Evolutionary conservation across 2,113 vertebrate species (phyloP), one percentile per base, ranked within the genome.

Genomic region (Oryzias woworae): DNA sequence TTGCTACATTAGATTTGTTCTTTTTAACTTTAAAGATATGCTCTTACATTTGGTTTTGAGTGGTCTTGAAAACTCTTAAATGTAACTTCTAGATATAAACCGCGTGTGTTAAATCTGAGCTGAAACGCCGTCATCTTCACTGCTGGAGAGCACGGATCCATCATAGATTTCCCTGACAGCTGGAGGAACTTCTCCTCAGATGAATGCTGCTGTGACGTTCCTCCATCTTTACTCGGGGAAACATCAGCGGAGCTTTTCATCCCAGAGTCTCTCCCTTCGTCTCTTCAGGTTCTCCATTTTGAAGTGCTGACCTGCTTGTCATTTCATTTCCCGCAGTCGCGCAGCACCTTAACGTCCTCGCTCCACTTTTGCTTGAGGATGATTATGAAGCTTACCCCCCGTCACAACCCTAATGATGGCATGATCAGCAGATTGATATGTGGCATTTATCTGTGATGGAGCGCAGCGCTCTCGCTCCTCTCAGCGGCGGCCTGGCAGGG

Each of bases 381-480:
- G 82, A 82, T 85, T 83, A 78, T 69, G 31, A 50, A 75, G 70
- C 77, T 75, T 62, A 71, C 78, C 57, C 73, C 77, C 73, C 78
- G 76, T 71, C 64, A 46, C 43, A 54, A 64, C 73, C 23, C 60
- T 85, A 83, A 88, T 82, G 78, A 57, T 50, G 79, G 55, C 67
- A 24, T 22, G 62, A 64, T 56, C 42, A 3, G 48, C 54, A 89
- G 91, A 90, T 81, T 84, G 90, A 90, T 86, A 85, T 79, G 78
- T 90, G 89, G 66, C 86, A 90, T 91, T 91, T 90, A 79, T 67
- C 66, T 8, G 31, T 15, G 48, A 72, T 51, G 78, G 66, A 83
- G 74, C 74, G 62, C 73, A 52, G 69, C 75, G 53, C 41, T 48
- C 73, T 70, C 24, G n/a, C 70, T 77, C 67, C 58, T 66, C 73